Base-by-base conservation (phyloP, 2,888 invertebrate genomes). In the Brachyptera risi region DNA sequence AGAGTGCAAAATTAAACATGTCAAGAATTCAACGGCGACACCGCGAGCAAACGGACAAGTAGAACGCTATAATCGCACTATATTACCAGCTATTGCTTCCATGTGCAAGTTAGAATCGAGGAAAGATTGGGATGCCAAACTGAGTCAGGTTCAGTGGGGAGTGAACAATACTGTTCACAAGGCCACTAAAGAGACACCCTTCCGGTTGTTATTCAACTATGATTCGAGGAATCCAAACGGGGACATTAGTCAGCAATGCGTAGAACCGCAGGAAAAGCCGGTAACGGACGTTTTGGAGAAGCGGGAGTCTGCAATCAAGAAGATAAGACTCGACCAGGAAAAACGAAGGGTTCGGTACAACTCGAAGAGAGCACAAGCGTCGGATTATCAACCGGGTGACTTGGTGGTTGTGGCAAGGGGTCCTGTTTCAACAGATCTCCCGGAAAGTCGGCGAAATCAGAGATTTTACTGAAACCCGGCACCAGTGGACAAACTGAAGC, bases 401-500 rank as follows among this genome's bases (percentile, higher is more conserved):
- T 38, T 66, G 19, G 64, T 67, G 3, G 19, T 65, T 3, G 56
- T 66, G 9, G 58, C 61, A 42, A 50, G 63, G 57, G 59, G 62
- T 35, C 38, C 58, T 9, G 11, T 37, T 24, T 58, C 64, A 5
- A 67, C 31, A 59, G 68, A 69, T 47, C 47, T 70, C 13, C 62
- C 65, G 1, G 67, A 63, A 3, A 31, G n/a, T n/a, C n/a, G 11
- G 11, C 5, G 11, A 7, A 11, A 7, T 31, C 5, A 31, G 31
- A 31, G 11, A 31, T 7, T 11, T 31, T 31, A 31, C 31, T 7
- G 5, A 7, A 11, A 11, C 5, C 11, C 31, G 11, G 31, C 31
- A 7, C 31, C 31, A 31, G 31, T 11, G 7, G 31, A 31, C 11
- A 31, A 31, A 31, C 31, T 31, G 31, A 31, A 31, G 31, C 5